These are phyloP conservation scores for Petrolisthes manimaculis DNA, from an alignment of 2,888 invertebrate genomes.

Conservation along the genomic window DNA sequence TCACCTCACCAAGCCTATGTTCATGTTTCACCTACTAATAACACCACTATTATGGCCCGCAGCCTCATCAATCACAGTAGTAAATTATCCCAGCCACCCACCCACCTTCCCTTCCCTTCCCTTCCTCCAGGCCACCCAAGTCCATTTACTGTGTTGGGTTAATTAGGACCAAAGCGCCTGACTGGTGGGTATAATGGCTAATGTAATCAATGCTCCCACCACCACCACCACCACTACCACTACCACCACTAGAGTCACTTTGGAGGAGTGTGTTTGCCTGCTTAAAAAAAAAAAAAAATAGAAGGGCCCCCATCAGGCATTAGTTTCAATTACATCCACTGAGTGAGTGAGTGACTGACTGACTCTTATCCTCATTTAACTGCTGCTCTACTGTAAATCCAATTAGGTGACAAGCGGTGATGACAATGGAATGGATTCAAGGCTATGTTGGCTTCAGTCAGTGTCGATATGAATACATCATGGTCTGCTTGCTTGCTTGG, in stretches of 20 bases:
- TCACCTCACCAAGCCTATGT: not conserved
- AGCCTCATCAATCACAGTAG: slow-evolving; percentile 4
- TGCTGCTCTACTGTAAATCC: not conserved
- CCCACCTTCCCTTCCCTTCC: not conserved
- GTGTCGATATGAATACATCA: no score
- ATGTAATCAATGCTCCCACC: not conserved
- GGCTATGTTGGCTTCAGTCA: no score
- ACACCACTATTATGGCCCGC: not conserved
- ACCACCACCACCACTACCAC: no score
- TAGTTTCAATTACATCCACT: not conserved
- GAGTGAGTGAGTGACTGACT: not conserved
- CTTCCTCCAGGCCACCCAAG: not conserved
- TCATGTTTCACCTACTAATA: not conserved
- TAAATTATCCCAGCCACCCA: not conserved
- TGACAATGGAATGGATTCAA: no score
- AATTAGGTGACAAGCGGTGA: not conserved
- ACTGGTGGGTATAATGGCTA: not conserved
- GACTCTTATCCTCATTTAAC: not conserved
- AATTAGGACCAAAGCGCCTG: not conserved
- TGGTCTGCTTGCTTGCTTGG: no score
- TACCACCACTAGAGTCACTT: not conserved
- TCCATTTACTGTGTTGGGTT: not conserved
- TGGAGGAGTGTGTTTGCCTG: not conserved
- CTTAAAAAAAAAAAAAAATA: not conserved
- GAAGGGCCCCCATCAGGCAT: not conserved